Base-by-base conservation (phyloP, 1,140 invertebrate genomes). In the Calliopsis andreniformis region DNA sequence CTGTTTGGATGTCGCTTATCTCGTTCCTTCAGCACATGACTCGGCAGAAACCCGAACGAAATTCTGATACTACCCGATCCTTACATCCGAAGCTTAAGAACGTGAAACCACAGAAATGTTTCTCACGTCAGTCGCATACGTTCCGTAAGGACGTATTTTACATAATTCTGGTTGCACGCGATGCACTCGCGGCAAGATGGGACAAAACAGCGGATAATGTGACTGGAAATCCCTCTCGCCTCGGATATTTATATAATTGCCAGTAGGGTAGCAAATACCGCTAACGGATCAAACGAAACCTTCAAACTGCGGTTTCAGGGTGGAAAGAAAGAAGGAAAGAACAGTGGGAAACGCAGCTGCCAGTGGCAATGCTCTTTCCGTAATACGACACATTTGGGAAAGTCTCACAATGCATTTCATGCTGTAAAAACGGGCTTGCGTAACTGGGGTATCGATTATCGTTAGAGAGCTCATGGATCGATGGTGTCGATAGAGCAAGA, bases 371-470 rank as follows among this genome's bases (percentile, higher is more conserved):
- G 39, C 8, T 61, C 43, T 58, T 76, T 80, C 72, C 56, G 79
- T 72, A 66, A 78, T 30, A 66, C 30, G 67, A 64, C 76, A 55
- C 56, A 67, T 73, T 79, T 43, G 43, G 39, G 63, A 73, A 79
- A 67, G 63, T 39, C 32, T 45, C 42, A 76, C 78, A 69, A 81
- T 76, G 51, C 78, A 76, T 69, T 80, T 81, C 32, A 23, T 45
- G 69, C 32, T 32, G 70, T 58, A 81, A 81, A 80, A 73, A 32
- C 49, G 45, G 14, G 16, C 63, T 81, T 81, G 49, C 79, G 77
- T 64, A 81, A 81, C 58, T 2, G 35, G 59, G 61, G 55, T 80
- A 64, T 81, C 78, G 79, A 80, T 81, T 80, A 80, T 80, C 63
- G 56, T 68, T 67, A 10, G 42, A 66, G 68, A 73, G 69, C 42